Evolutionary conservation across 2,113 vertebrate species (phyloP).

Genomic region (Nothocercus julius): DNA sequence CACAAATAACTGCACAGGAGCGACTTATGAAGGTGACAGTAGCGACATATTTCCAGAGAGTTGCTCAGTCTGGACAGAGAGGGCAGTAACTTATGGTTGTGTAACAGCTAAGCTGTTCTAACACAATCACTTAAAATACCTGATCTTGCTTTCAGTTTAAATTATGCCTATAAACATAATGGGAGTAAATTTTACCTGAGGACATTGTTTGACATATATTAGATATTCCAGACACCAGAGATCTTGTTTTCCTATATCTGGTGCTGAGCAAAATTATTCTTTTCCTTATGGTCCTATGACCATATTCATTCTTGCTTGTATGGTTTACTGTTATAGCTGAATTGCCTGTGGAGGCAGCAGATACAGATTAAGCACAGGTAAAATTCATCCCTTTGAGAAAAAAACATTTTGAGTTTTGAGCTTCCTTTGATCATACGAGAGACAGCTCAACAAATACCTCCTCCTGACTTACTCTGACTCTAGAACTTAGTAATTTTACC

Average conservation of each 20-base stretch:
- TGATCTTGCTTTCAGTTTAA: background rate
- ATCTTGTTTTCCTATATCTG: background rate
- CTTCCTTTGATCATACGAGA: background rate
- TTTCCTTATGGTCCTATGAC: background rate
- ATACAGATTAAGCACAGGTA: background rate
- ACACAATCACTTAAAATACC: background rate
- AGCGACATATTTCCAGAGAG: background rate
- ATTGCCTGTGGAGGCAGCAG: background rate
- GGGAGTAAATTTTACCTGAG: background rate
- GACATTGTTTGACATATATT: background rate
- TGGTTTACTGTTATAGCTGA: background rate
- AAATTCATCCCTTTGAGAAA: background rate
- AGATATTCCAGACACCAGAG: background rate
- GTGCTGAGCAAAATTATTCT: background rate
- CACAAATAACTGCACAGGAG: background rate
- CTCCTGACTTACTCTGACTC: background rate
- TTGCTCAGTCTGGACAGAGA: background rate
- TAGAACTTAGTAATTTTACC: background rate
- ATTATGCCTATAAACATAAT: background rate
- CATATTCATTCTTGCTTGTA: background rate
- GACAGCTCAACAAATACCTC: background rate
- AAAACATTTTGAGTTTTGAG: background rate
- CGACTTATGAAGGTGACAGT: background rate
- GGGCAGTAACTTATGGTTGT: background rate
- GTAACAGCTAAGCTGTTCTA: background rate